These are phyloP conservation scores for Macheiramphus alcinus DNA, from an alignment of 2,113 vertebrate genomes.

Conservation along the genomic window DNA sequence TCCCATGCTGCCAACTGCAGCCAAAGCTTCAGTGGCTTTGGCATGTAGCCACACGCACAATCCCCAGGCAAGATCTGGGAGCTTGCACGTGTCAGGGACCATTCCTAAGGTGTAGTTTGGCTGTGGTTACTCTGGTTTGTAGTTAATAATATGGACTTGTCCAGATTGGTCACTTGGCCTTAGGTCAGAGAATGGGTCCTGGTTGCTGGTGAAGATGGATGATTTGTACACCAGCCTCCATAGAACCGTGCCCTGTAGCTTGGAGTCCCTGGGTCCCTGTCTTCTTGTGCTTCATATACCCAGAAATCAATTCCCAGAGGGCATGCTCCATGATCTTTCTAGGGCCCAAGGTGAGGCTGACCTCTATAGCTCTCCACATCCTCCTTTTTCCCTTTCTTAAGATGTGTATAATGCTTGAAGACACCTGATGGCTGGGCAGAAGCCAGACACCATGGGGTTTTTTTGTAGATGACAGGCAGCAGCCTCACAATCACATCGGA, in stretches of 20 bases:
- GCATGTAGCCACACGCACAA: not conserved
- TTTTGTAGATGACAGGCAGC: not conserved
- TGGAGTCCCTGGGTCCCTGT: not conserved
- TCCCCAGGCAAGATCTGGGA: too few relatives aligned
- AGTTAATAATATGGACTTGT: too few relatives aligned
- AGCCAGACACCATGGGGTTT: not conserved
- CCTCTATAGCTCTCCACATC: not conserved
- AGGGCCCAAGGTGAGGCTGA: not conserved
- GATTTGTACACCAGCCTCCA: not conserved
- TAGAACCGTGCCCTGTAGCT: not conserved
- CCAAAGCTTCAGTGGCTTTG: not conserved
- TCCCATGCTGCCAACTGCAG: not conserved
- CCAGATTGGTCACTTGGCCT: too few relatives aligned
- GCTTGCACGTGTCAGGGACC: too few relatives aligned
- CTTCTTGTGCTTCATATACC: not conserved
- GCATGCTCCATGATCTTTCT: not conserved
- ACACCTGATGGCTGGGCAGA: not conserved
- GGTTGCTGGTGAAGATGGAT: too few relatives aligned
- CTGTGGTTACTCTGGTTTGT: too few relatives aligned
- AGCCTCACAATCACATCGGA: not conserved
- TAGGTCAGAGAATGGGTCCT: too few relatives aligned
- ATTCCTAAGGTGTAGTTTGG: too few relatives aligned
- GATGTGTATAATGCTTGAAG: accelerated
- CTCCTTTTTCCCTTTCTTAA: not conserved
- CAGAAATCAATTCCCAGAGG: not conserved